These are phyloP conservation scores for Lathronympha strigana DNA, from an alignment of 2,888 invertebrate species.

Conservation along the genomic window DNA sequence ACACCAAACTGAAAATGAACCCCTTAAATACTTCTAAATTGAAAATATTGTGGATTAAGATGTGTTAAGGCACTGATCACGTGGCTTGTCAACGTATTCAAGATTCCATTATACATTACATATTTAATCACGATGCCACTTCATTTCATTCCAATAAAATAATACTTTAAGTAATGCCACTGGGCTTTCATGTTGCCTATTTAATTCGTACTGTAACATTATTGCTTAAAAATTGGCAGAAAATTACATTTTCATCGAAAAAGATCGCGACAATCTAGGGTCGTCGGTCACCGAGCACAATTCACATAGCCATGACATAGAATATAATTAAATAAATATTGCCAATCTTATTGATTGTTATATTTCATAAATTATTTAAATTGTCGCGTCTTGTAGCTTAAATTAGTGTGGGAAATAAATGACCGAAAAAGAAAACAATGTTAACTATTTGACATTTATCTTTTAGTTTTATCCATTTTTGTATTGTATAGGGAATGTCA, in stretches of 20 bases:
- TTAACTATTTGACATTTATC: neutral
- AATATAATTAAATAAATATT: constrained; percentile 1
- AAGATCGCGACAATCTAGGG: constrained; percentile 3
- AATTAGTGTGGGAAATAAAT: neutral
- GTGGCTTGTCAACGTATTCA: neutral
- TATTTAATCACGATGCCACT: neutral
- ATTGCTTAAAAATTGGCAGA: constrained; percentile 27
- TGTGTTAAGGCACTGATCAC: neutral
- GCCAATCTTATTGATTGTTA: constrained; percentile 4
- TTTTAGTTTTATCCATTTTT: too few species aligned
- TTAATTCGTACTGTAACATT: neutral
- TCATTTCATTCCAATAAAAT: constrained; percentile 12
- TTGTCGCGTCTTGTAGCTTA: neutral
- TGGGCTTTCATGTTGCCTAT: constrained; percentile 3
- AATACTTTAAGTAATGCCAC: constrained; percentile 24
- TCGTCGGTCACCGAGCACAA: neutral
- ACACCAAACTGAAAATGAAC: too few species aligned
- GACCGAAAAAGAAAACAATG: neutral
- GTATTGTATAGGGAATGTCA: too few species aligned
- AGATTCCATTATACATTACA: constrained; percentile 6
- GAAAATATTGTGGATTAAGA: neutral
- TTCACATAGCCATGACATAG: neutral
- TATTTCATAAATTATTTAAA: neutral
- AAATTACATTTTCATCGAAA: constrained; percentile 3
- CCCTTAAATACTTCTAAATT: too few species aligned